Conservation (phyloP, 1,140 invertebrate genomes). For the Meloidogyne hapla region DNA sequence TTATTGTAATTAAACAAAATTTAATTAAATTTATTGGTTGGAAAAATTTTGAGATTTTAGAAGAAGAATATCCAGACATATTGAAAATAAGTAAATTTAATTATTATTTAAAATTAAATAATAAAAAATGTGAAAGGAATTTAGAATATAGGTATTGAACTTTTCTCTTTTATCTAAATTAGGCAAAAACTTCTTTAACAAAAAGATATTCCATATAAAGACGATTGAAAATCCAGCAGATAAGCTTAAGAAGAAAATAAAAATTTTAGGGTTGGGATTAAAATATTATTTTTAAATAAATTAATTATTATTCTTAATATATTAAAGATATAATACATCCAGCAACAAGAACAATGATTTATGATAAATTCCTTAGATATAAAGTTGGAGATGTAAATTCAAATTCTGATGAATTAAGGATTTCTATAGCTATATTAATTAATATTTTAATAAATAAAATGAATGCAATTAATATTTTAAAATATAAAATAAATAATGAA, state of each 20-base stretch:
- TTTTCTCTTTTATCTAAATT: no score
- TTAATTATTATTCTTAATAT: no score
- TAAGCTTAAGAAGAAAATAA: no score
- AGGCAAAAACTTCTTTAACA: no score
- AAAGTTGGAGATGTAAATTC: background rate
- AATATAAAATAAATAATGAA: background rate
- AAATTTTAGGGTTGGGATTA: no score
- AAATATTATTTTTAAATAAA: no score
- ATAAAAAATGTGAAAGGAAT: no score
- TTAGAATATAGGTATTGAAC: no score
- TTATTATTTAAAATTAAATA: no score
- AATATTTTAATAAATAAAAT: background rate
- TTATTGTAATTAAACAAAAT: background rate
- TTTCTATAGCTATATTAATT: background rate
- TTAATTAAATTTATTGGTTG: background rate
- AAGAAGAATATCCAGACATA: background rate
- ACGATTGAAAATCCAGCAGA: no score
- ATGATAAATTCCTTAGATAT: background rate
- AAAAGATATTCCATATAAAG: no score
- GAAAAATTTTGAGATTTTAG: background rate
- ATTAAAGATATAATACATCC: background rate
- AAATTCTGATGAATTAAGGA: background rate
- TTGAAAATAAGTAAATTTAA: background rate
- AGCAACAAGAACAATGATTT: background rate
- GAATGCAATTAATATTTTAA: background rate